Evolutionary conservation across 2,888 invertebrate genomes (phyloP).

Genomic region (Galerucella nymphaeae): DNA sequence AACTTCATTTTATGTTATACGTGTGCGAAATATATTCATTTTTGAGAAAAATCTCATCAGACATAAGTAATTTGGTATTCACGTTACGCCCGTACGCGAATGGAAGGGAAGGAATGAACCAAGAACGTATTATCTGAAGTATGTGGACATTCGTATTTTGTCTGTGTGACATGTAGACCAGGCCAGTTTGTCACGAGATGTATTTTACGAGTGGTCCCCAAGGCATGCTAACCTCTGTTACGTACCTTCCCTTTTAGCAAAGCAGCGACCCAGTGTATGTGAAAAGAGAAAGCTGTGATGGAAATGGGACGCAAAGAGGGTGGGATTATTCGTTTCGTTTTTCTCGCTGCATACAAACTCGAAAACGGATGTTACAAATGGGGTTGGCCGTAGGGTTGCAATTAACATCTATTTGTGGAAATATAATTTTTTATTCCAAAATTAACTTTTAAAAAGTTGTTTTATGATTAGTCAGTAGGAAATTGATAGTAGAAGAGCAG

Average conservation of each 20-base stretch:
- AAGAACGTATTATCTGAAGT: slow-evolving; percentile 37
- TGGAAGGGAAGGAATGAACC: slow-evolving; percentile 36
- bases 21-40: slow-evolving; percentile 31
- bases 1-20: not conserved
- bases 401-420: not conserved
- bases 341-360: slow-evolving; percentile 37
- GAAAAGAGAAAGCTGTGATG: slow-evolving; percentile 23
- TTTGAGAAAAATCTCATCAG: slow-evolving; percentile 33
- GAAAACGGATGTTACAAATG: slow-evolving; percentile 6
- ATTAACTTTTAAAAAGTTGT: not conserved
- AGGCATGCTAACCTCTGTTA: slow-evolving; percentile 66
- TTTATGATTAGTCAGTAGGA: not conserved
- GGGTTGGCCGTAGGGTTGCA: not conserved
- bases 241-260: slow-evolving; percentile 65
- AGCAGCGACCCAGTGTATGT: slow-evolving; percentile 45
- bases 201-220: slow-evolving; percentile 65
- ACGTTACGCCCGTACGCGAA: slow-evolving; percentile 35
- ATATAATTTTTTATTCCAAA: not conserved
- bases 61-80: slow-evolving; percentile 42
- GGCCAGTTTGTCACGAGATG: slow-evolving; percentile 62
- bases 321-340: slow-evolving; percentile 32
- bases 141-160: slow-evolving; percentile 44
- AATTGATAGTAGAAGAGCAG: too few species aligned
- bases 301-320: slow-evolving; percentile 31
- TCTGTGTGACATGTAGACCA: slow-evolving; percentile 38